Conservation (phyloP, 1,140 invertebrate genomes). For the Ooceraea biroi region DNA sequence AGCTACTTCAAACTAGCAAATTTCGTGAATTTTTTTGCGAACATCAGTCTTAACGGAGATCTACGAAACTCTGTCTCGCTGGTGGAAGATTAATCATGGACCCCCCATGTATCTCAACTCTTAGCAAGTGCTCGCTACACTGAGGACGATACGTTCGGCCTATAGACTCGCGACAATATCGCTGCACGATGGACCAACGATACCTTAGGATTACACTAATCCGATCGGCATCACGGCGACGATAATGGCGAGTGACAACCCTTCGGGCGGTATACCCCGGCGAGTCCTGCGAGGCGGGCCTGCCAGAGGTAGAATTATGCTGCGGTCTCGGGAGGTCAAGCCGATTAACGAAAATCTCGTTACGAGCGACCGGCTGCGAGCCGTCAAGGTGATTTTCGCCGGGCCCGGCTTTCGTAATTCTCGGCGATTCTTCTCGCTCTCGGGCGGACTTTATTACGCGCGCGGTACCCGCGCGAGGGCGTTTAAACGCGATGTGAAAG, state of each 20-base stretch:
- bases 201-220: slow-evolving; percentile 78
- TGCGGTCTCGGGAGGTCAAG: slow-evolving; percentile 66
- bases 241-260: slow-evolving; percentile 43
- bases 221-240: slow-evolving; percentile 61
- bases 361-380: slow-evolving; percentile 59
- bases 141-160: not conserved
- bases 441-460: not conserved
- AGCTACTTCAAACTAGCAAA: not conserved
- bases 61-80: not conserved
- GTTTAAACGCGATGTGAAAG: slow-evolving; percentile 3
- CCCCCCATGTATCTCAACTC: not conserved
- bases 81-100: not conserved
- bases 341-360: slow-evolving; percentile 77
- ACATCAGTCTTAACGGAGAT: not conserved
- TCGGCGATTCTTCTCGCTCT: slow-evolving; percentile 9
- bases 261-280: not conserved
- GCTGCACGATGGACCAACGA: slow-evolving; percentile 25
- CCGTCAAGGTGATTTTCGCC: not conserved
- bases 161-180: slow-evolving; percentile 12
- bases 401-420: not conserved
- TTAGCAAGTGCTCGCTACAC: not conserved
- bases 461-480: not conserved
- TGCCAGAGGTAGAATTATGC: slow-evolving; percentile 42
- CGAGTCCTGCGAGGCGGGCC: slow-evolving; percentile 45
- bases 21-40: not conserved